Conservation (phyloP, 92 coral and sea anemone species). For the Virgularia gustaviana region DNA sequence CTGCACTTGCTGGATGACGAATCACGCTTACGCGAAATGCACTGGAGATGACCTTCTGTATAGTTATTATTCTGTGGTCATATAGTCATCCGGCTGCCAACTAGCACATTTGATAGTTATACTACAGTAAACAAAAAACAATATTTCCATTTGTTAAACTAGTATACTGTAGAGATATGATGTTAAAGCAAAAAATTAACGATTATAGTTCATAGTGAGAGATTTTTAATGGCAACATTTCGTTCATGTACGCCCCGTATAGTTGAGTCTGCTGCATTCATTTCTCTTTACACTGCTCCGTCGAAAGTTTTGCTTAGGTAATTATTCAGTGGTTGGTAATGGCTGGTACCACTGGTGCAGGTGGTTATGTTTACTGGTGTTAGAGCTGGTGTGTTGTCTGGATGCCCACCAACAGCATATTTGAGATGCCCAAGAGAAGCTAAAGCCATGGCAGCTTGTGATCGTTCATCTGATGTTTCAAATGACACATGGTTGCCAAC, state of each 20-base stretch:
- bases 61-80: too few relatives aligned
- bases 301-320: not conserved
- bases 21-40: too few relatives aligned
- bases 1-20: too few relatives aligned
- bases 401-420: not conserved
- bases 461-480: not conserved
- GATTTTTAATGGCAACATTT: not conserved
- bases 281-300: not conserved
- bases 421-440: not conserved
- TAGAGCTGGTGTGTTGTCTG: not conserved
- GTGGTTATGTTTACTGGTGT: not conserved
- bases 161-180: too few relatives aligned
- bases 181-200: too few relatives aligned
- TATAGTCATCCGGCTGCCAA: too few relatives aligned
- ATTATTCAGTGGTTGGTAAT: not conserved
- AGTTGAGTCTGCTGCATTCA: not conserved
- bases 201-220: too few relatives aligned
- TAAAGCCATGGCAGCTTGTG: not conserved
- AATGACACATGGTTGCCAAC: too few relatives aligned
- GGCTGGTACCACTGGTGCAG: not conserved
- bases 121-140: too few relatives aligned
- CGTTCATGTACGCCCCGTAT: not conserved
- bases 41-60: too few relatives aligned
- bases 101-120: too few relatives aligned
- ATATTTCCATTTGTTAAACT: too few relatives aligned